These are phyloP conservation scores for Agrilus planipennis DNA, from an alignment of 1,140 invertebrate species.

Conservation along the genomic window DNA sequence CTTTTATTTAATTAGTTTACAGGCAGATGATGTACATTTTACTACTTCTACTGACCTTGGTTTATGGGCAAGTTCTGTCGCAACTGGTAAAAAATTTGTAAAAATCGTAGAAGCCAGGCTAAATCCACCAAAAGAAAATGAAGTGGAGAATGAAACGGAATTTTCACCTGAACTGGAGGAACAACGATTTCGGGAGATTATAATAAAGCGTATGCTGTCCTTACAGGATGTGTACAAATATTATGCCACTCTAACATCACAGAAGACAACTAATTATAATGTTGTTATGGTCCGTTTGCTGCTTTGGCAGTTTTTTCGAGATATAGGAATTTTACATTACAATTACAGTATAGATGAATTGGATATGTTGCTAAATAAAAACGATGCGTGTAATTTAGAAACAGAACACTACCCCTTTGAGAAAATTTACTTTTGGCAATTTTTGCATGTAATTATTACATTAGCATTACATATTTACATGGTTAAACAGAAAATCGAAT, in stretches of 20 bases:
- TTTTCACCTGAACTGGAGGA: slow-evolving; percentile 32
- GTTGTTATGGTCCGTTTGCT: slow-evolving; percentile 38
- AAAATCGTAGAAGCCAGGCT: too few species aligned
- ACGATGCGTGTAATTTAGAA: slow-evolving; percentile 34
- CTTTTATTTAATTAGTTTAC: too few species aligned
- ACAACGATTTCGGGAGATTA: slow-evolving; percentile 30
- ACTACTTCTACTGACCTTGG: too few species aligned
- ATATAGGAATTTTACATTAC: slow-evolving; percentile 35
- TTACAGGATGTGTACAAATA: slow-evolving; percentile 37
- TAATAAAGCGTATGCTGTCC: slow-evolving; percentile 35
- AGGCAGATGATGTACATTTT: too few species aligned
- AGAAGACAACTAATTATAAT: slow-evolving; percentile 16
- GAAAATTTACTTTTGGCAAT: slow-evolving; percentile 47
- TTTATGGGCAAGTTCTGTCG: too few species aligned
- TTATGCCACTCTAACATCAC: slow-evolving; percentile 33
- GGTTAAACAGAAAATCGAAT: slow-evolving; percentile 21
- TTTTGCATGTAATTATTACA: slow-evolving; percentile 40
- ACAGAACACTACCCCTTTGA: slow-evolving; percentile 41
- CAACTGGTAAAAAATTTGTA: too few species aligned
- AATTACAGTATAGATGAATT: slow-evolving; percentile 38
- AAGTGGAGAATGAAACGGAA: too few species aligned
- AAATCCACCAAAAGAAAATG: too few species aligned
- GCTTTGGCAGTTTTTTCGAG: slow-evolving; percentile 46
- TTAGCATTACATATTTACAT: slow-evolving; percentile 37
- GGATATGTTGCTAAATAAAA: slow-evolving; percentile 34